Conservation (phyloP, 2,888 invertebrate species). For the Falcaria lacertinaria region DNA sequence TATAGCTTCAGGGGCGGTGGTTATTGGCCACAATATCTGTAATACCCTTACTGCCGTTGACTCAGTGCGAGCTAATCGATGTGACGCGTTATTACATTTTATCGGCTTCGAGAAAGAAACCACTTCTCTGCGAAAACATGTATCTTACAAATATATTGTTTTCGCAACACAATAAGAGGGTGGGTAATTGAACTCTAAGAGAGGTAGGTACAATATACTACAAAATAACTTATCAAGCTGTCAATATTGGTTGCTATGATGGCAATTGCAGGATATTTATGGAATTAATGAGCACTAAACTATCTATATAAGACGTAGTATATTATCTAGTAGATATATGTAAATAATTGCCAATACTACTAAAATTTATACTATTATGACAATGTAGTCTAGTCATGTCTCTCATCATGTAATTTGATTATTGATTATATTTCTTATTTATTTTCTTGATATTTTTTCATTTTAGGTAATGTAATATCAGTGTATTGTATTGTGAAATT, state of each 20-base stretch:
- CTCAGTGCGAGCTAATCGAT: slow-evolving; percentile 35
- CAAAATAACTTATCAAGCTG: background rate
- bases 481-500: too few relatives aligned
- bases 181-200: background rate
- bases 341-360: too few relatives aligned
- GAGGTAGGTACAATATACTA: background rate
- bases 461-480: too few relatives aligned
- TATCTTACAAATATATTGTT: background rate
- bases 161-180: background rate
- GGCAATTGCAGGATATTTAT: background rate
- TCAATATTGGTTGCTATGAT: background rate
- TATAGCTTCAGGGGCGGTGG: slow-evolving; percentile 26
- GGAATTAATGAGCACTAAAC: too few relatives aligned
- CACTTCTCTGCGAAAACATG: background rate
- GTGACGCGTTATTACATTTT: slow-evolving; percentile 46
- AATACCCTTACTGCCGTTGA: slow-evolving; percentile 44
- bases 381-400: too few relatives aligned
- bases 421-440: too few relatives aligned
- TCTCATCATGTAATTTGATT: too few relatives aligned
- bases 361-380: too few relatives aligned
- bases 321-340: too few relatives aligned
- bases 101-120: background rate
- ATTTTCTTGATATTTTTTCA: too few relatives aligned
- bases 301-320: too few relatives aligned
- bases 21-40: slow-evolving; percentile 45